Evolutionary conservation across 2,888 invertebrate genomes (phyloP).

Genomic region (Catocala nupta): DNA sequence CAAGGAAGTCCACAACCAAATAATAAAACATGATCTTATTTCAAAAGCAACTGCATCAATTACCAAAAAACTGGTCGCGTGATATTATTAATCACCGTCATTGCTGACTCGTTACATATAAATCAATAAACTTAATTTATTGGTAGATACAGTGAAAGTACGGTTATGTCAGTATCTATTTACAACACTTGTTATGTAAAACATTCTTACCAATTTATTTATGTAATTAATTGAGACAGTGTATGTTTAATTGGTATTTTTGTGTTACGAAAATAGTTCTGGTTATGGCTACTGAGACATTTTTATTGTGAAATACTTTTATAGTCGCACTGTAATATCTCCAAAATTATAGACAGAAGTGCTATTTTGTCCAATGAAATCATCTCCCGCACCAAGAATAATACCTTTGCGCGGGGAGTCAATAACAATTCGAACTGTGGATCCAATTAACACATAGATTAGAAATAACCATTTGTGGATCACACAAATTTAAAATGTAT

Average conservation of each 20-base stretch:
- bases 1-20: not conserved
- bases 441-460: too few relatives aligned
- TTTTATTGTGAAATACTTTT: too few relatives aligned
- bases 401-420: too few relatives aligned
- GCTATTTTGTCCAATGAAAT: too few relatives aligned
- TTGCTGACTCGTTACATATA: conserved; percentile 52
- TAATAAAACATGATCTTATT: conserved; percentile 9
- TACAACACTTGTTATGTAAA: conserved; percentile 46
- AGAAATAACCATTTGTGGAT: too few relatives aligned
- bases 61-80: conserved; percentile 49
- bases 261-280: conserved; percentile 5
- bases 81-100: conserved; percentile 70
- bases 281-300: not conserved
- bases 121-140: conserved; percentile 64
- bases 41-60: conserved; percentile 32
- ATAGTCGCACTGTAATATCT: too few relatives aligned
- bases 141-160: conserved; percentile 61
- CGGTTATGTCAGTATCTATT: conserved; percentile 56
- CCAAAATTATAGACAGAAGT: too few relatives aligned
- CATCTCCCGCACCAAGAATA: too few relatives aligned
- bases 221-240: conserved; percentile 39
- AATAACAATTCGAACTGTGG: too few relatives aligned
- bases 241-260: conserved; percentile 8
- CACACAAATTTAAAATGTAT: too few relatives aligned
- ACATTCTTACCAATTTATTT: conserved; percentile 38